Evolutionary conservation across 1,140 invertebrate species (phyloP).

Genomic region (Monomorium pharaonis): DNA sequence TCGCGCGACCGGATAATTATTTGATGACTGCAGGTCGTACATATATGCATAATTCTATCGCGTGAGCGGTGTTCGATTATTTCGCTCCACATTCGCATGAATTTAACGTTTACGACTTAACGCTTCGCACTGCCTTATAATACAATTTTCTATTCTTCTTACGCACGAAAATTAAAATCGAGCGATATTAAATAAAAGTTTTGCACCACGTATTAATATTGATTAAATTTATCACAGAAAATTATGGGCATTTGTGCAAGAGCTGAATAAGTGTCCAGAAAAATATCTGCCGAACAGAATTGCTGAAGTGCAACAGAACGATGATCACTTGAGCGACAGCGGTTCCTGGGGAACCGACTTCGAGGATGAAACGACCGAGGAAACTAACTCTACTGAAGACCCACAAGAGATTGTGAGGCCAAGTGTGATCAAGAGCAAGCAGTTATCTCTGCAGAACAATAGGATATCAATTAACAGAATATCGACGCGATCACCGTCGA

Average conservation of each 20-base stretch:
- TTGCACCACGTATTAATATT: background rate
- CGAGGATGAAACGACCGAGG: slow-evolving; percentile 75
- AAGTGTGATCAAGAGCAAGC: background rate
- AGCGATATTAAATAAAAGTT: background rate
- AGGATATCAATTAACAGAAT: background rate
- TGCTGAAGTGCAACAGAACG: slow-evolving; percentile 7
- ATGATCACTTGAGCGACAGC: slow-evolving; percentile 76
- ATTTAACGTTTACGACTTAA: background rate
- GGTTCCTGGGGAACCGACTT: slow-evolving; percentile 82
- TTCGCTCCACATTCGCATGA: slow-evolving; percentile 9
- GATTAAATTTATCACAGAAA: slow-evolving; percentile 67
- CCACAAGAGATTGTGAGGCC: background rate
- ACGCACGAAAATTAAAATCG: background rate
- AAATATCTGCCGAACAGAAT: slow-evolving; percentile 71
- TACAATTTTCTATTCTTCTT: background rate
- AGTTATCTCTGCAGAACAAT: background rate
- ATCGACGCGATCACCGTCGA: background rate
- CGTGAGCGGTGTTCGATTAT: slow-evolving; percentile 54
- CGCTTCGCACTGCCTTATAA: background rate
- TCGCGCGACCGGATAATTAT: slow-evolving; percentile 11
- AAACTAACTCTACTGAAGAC: slow-evolving; percentile 31
- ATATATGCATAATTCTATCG: slow-evolving; percentile 59
- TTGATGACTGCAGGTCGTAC: slow-evolving; percentile 26
- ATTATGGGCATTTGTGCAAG: slow-evolving; percentile 79
- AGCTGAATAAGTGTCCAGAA: slow-evolving; percentile 77